Evolutionary conservation across 37 sponge, comb jelly and placozoan species (phyloP), one percentile per base, ranked within the genome.

Genomic region (Aphrocallistes beatrix): DNA sequence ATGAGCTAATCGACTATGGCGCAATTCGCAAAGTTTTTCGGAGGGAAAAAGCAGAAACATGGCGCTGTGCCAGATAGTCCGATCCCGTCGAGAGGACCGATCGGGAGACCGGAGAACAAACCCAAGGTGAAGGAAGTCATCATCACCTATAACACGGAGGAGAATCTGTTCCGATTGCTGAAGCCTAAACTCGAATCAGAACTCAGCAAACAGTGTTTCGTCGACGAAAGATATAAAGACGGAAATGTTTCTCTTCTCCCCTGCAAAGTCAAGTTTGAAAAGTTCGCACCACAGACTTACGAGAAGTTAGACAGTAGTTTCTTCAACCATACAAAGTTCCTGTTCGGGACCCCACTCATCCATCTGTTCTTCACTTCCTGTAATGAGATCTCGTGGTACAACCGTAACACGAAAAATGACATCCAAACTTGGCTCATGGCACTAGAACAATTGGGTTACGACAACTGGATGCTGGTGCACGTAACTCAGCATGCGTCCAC

Each of bases 331-430:
- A 60, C 10, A 21, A 60, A 60, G 75, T 60, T 60, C 21, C 21
- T 60, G n/a, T 60, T 60, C 75, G 75, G 75, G 21, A 60, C 75
- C 21, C 75, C 75, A 13, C 75, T 60, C 21, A 60, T 60, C n/a
- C 75, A 60, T 60, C 75, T 60, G 8, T 60, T 60, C 75, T 60
- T 60, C 75, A 60, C 75, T 6, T 60, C 75, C n/a, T 60, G 28
- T 13, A 60, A 60, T 30, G 75, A 60, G 75, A 60, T 60, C 21
- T 60, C 75, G 28, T 60, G 75, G 75, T 60, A 60, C 34, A 60
- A 60, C 75, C 75, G 21, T 3, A 60, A 30, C 34, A 60, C 75
- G 6, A 60, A 60, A 28, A 60, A 13, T 13, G 75, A 60, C 17
- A 60, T 60, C 21, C 10, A 60, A 28, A 60, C 75, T 6, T 60